Conservation (phyloP, 2,888 invertebrate genomes). For the Trypoxylon attenuatum region DNA sequence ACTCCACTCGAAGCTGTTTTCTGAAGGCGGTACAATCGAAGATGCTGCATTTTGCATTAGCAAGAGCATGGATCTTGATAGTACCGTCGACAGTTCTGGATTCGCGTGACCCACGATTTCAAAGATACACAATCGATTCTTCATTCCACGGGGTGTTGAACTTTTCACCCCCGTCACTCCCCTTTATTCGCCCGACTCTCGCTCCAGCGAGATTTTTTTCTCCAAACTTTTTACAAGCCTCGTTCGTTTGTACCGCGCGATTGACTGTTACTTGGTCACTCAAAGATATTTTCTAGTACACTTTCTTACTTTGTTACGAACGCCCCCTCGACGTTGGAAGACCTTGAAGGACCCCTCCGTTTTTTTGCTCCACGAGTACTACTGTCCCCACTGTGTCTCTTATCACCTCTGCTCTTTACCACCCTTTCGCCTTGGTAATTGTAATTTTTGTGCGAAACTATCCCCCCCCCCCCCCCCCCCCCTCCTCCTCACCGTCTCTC, state of each 20-base stretch:
- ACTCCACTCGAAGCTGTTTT: no score
- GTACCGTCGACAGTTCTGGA: not conserved
- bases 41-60: not conserved
- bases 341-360: conserved; percentile 1
- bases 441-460: no score
- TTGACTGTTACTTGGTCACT: conserved; percentile 15
- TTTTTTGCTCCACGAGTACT: conserved; percentile 22
- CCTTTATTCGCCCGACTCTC: not conserved
- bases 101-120: not conserved
- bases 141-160: conserved; percentile 42
- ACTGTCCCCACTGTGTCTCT: no score
- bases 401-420: no score
- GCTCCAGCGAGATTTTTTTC: not conserved
- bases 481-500: not conserved
- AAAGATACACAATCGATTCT: not conserved
- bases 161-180: conserved; percentile 18
- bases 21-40: not conserved
- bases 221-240: conserved; percentile 33
- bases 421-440: no score
- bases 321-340: conserved; percentile 44
- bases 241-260: conserved; percentile 34
- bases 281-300: conserved; percentile 36
- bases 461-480: no score
- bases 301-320: conserved; percentile 53
- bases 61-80: not conserved